Evolutionary conservation across 1,140 invertebrate species (phyloP).

Genomic region (Aphaenogaster rudis): DNA sequence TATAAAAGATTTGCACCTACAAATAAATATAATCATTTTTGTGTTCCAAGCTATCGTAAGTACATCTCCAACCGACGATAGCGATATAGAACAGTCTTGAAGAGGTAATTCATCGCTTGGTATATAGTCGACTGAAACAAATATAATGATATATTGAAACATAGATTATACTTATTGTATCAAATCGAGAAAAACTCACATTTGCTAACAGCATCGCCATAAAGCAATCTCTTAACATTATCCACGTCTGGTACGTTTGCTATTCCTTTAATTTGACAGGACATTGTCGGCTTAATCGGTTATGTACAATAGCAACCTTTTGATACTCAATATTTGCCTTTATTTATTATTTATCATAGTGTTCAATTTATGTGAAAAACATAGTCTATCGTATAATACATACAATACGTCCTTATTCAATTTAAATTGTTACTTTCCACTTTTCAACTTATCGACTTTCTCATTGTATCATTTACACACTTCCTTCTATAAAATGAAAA

Average conservation of each 20-base stretch:
- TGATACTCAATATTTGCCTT: not conserved
- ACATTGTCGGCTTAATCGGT: slow-evolving; percentile 85
- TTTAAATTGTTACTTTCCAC: no score
- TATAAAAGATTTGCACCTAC: slow-evolving; percentile 76
- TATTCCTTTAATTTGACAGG: slow-evolving; percentile 91
- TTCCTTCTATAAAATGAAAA: no score
- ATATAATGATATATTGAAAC: slow-evolving; percentile 86
- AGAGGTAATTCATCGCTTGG: slow-evolving; percentile 82
- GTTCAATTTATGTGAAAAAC: no score
- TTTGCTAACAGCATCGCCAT: slow-evolving; percentile 68
- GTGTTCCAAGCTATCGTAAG: slow-evolving; percentile 82
- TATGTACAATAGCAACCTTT: not conserved
- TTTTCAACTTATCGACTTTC: no score
- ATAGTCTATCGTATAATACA: no score
- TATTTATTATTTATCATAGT: not conserved
- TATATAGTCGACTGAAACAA: slow-evolving; percentile 79
- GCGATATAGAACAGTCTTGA: slow-evolving; percentile 81
- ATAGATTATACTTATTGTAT: slow-evolving; percentile 39
- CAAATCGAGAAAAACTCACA: slow-evolving; percentile 72
- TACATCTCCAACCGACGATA: slow-evolving; percentile 84
- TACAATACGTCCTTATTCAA: no score
- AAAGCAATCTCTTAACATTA: slow-evolving; percentile 84
- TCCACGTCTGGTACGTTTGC: slow-evolving; percentile 89
- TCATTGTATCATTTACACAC: no score
- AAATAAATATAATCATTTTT: slow-evolving; percentile 84